Evolutionary conservation across 2,888 invertebrate species (phyloP).

Genomic region (Archips xylosteana): DNA sequence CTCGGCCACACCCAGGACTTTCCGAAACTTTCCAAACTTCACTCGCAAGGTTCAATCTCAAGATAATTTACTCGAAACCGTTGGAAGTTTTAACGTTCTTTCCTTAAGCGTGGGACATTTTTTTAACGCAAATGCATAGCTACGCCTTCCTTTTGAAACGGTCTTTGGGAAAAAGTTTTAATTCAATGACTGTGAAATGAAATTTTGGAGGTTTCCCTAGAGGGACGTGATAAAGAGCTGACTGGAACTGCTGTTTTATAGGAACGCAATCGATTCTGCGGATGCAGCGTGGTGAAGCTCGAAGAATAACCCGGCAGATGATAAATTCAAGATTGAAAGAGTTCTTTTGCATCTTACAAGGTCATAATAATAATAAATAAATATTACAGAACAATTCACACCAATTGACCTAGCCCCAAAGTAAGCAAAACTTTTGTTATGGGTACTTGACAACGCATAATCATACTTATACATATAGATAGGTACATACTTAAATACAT

Average conservation of each 20-base stretch:
- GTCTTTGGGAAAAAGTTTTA: constrained; percentile 34
- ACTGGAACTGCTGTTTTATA: neutral
- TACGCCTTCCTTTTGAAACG: constrained; percentile 23
- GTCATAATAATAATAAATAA: no score
- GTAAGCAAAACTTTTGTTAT: no score
- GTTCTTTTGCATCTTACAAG: no score
- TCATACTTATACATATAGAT: no score
- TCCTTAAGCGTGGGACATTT: constrained; percentile 54
- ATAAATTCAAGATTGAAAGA: neutral
- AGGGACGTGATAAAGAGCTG: constrained; percentile 11
- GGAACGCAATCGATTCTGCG: constrained; percentile 1
- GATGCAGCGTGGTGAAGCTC: neutral
- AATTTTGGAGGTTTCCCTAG: constrained; percentile 22
- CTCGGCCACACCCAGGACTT: constrained; percentile 23
- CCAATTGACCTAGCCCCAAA: no score
- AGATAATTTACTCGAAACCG: constrained; percentile 64
- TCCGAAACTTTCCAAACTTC: constrained; percentile 50
- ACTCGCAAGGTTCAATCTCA: constrained; percentile 59
- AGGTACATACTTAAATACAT: no score
- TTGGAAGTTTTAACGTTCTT: constrained; percentile 69
- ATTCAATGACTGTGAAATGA: constrained; percentile 35
- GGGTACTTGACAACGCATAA: no score
- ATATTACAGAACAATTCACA: no score
- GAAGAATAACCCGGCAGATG: neutral
- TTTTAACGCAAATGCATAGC: constrained; percentile 30